Base-by-base conservation (phyloP, 2,888 invertebrate genomes). In the Apotomis betuletana region DNA sequence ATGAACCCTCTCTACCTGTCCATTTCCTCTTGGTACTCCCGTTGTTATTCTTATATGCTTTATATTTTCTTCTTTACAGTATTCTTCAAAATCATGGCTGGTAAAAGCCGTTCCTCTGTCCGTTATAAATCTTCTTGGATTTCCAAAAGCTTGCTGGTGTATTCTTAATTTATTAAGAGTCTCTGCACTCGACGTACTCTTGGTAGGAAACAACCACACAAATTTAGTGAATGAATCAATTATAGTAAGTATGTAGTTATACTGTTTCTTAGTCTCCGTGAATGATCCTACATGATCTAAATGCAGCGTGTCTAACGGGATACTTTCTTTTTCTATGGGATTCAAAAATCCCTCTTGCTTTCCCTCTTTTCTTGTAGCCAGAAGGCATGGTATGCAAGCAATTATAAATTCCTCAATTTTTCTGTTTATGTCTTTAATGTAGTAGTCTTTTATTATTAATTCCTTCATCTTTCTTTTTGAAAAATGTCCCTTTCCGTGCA, bases 181-280 rank as follows among this genome's bases (percentile, higher is more conserved):
- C 63, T 90, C 85, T 27, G 75, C 76, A 3, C 80, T 73, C 0
- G 81, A 74, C 0, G 79, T 80, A 3, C 78, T 73, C 67, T 85
- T 85, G 0, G 79, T 79, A 0, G 85, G 85, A 67, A 80, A 87
- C 0, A 87, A 12, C 84, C 87, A 87, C 0, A 77, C 78, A 77
- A 86, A 87, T 65, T 87, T 88, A 0, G 84, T 84, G 58, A 85
- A 87, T 0, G 74, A 80, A 74, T 88, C 86, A 0, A 87, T 73
- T 0, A 86, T 75, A 0, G 82, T 83, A 0, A 88, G 77, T 0
- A 89, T 81, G 52, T 87, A 75, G 57, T 84, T 83, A 57, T 86
- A 85, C n/a, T 70, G 63, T 69, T 84, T 85, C 2, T 76, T 76
- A 0, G 85, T 86, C 3, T 78, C 77, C 0, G 80, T 75, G 12